A percentile compares a stretch with the other conserved stretches of the same genome.
Conservation (phyloP, 2,797 vertebrate genomes). For the Lemur catta region DNA sequence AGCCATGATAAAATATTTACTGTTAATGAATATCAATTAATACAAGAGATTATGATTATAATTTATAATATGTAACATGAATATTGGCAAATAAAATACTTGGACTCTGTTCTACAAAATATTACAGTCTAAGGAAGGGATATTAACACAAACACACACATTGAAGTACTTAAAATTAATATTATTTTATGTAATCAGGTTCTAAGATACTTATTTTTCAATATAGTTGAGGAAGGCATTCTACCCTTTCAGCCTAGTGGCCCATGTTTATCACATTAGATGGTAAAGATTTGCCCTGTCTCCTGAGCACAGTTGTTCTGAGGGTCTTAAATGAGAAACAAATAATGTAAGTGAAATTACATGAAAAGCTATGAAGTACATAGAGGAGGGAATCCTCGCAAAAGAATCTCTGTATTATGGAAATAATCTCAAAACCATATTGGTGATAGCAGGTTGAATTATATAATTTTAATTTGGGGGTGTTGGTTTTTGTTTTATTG, state of each 20-base stretch:
- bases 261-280: background rate
- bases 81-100: background rate
- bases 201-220: background rate
- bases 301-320: background rate
- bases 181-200: slow-evolving; percentile 2
- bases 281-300: background rate
- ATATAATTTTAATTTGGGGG: background rate
- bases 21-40: background rate
- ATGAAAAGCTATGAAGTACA: background rate
- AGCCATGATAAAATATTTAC: background rate
- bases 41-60: background rate
- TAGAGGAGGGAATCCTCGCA: background rate
- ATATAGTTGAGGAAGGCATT: background rate
- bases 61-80: background rate
- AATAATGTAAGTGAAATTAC: background rate
- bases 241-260: background rate
- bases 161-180: slow-evolving; percentile 6
- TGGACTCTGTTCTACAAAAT: background rate
- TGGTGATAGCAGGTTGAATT: background rate
- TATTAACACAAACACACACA: background rate
- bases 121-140: background rate
- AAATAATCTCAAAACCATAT: background rate
- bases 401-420: background rate
- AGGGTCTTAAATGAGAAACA: background rate
- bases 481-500: background rate